A percentile compares a stretch with the other conserved stretches of the same genome.
phyloP scores from a whole-genome alignment of 2,797 vertebrate genomes.

The Macropus fuliginosus region DNA sequence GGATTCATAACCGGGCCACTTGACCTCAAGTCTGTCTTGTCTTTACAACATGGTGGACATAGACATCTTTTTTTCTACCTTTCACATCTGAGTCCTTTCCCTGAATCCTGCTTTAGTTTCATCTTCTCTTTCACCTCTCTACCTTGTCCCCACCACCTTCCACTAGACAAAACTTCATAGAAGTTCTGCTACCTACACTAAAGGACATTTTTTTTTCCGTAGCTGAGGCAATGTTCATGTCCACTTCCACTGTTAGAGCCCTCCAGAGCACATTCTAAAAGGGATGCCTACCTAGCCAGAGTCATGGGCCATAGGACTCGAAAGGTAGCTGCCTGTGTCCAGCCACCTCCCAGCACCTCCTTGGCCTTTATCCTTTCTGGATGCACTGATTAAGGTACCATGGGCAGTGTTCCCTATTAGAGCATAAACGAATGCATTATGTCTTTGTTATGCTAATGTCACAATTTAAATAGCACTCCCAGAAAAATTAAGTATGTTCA shows the following conservation, averaged over 20 bases:
- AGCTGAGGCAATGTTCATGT: background rate
- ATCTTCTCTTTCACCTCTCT: background rate
- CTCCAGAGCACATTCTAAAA: slow-evolving; percentile 13
- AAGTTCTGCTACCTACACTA: background rate
- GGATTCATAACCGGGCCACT: background rate
- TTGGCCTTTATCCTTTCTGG: slow-evolving; percentile 48
- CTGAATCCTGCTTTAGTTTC: background rate
- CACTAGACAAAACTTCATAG: background rate
- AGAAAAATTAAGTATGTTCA: slow-evolving; percentile 91
- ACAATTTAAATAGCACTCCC: slow-evolving; percentile 88
- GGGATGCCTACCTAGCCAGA: slow-evolving; percentile 28
- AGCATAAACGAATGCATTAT: slow-evolving; percentile 80
- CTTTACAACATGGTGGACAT: background rate
- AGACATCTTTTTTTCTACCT: background rate
- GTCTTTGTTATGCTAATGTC: slow-evolving; percentile 89
- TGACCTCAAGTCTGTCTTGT: background rate
- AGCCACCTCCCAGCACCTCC: slow-evolving; percentile 36
- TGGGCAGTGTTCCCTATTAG: slow-evolving; percentile 78
- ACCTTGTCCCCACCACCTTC: background rate
- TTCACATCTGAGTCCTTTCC: background rate
- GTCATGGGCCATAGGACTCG: slow-evolving; percentile 42
- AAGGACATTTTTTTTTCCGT: background rate
- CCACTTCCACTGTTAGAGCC: slow-evolving; percentile 51
- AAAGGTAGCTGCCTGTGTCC: slow-evolving; percentile 27
- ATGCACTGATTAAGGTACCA: slow-evolving; percentile 76